Conservation (phyloP, 2,888 invertebrate species). For the Melinopterus prodromus region DNA sequence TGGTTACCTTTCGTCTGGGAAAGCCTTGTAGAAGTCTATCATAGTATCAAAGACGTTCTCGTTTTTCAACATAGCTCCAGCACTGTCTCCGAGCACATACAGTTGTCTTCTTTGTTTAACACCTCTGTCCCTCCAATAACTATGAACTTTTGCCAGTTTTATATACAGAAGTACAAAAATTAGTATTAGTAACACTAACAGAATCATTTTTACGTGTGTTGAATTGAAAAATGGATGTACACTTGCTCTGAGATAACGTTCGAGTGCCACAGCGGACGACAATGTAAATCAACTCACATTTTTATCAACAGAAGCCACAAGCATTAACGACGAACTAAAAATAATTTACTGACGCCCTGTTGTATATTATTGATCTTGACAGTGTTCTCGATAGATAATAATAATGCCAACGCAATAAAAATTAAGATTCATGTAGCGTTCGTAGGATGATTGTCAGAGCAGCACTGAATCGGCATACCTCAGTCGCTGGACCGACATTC, state of each 20-base stretch:
- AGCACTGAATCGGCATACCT: neutral
- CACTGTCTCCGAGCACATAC: slow-evolving; percentile 36
- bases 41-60: slow-evolving; percentile 26
- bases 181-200: neutral
- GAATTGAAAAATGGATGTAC: too few species aligned
- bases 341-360: neutral
- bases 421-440: too few species aligned
- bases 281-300: too few species aligned
- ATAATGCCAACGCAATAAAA: too few species aligned
- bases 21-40: slow-evolving; percentile 28
- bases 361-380: too few species aligned
- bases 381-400: too few species aligned
- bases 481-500: neutral
- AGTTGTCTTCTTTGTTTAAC: slow-evolving; percentile 34
- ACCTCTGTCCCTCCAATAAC: slow-evolving; percentile 36
- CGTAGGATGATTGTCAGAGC: neutral
- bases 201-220: neutral
- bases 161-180: neutral
- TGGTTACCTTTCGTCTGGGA: slow-evolving; percentile 36
- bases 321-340: neutral
- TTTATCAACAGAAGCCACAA: neutral
- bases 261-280: too few species aligned
- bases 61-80: slow-evolving; percentile 23
- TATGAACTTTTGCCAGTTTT: slow-evolving; percentile 31
- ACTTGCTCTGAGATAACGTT: too few species aligned